A percentile compares a stretch with the other conserved stretches of the same genome.
These are phyloP conservation scores for Leucoraja erinaceus DNA, from an alignment of 2,113 vertebrate genomes.

Conservation along the genomic window DNA sequence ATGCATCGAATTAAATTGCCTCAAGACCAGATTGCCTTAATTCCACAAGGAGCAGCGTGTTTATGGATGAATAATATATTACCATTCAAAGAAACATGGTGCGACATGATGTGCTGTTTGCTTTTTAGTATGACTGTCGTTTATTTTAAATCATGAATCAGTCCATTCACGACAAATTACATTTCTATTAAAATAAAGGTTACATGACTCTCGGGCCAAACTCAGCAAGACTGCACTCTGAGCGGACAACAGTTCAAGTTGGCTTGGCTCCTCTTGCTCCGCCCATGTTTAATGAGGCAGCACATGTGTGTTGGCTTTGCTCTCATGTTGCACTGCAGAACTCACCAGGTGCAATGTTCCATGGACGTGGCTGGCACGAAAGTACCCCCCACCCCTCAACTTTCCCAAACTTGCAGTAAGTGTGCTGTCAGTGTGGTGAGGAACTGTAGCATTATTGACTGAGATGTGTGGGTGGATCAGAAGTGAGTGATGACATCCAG, in stretches of 20 bases:
- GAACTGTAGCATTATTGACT: not conserved
- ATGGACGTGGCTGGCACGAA: not conserved
- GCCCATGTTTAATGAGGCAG: not conserved
- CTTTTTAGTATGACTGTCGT: not conserved
- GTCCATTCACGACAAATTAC: not conserved
- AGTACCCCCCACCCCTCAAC: not conserved
- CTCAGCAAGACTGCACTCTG: not conserved
- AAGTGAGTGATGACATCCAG: not conserved
- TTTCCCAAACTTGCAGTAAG: not conserved
- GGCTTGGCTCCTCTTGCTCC: not conserved
- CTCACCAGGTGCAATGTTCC: not conserved
- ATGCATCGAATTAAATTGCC: conserved; percentile 7
- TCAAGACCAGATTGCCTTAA: not conserved
- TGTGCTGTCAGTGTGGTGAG: not conserved
- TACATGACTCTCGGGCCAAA: not conserved
- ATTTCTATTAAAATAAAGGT: conserved; percentile 9
- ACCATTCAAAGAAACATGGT: not conserved
- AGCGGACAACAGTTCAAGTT: not conserved
- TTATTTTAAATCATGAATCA: conserved; percentile 21
- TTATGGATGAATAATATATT: not conserved
- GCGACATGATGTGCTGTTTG: not conserved
- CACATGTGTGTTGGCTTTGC: not conserved
- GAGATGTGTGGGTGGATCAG: not conserved
- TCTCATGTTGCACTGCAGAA: not conserved
- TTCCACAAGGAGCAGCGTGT: not conserved